Conservation (phyloP, 2,113 vertebrate genomes). For the Crotalus viridis region DNA sequence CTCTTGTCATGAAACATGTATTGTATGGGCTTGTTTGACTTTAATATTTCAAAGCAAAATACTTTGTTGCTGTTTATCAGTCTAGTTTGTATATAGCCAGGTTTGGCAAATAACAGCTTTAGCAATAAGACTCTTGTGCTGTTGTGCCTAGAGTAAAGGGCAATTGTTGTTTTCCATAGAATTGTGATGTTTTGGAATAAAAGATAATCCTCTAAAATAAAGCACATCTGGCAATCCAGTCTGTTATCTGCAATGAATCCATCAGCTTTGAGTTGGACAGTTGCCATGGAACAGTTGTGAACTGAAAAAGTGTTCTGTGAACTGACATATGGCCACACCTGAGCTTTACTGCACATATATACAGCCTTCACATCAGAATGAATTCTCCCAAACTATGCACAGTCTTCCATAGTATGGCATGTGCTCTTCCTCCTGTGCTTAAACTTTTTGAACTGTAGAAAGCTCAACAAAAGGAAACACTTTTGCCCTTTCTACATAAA, state of each 20-base stretch:
- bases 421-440: not conserved
- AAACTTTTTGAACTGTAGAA: not conserved
- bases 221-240: conserved; percentile 16
- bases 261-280: not conserved
- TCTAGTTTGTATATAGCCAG: not conserved
- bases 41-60: not conserved
- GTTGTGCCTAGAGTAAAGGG: conserved; percentile 1
- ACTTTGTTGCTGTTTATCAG: not conserved
- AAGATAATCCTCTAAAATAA: conserved; percentile 24
- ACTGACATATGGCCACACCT: not conserved
- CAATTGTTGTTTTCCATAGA: not conserved
- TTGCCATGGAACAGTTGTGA: conserved; percentile 14
- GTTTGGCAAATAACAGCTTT: conserved; percentile 16
- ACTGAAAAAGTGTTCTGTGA: conserved; percentile 3
- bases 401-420: not conserved
- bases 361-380: not conserved
- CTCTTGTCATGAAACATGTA: not conserved
- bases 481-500: not conserved
- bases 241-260: conserved; percentile 15
- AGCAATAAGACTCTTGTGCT: not conserved
- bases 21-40: not conserved
- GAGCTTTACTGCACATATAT: not conserved
- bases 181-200: conserved; percentile 16
- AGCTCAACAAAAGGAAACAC: not conserved
- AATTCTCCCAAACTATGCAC: not conserved